Evolutionary conservation across 1,140 invertebrate species (phyloP).

Genomic region (Hyphantria cunea): DNA sequence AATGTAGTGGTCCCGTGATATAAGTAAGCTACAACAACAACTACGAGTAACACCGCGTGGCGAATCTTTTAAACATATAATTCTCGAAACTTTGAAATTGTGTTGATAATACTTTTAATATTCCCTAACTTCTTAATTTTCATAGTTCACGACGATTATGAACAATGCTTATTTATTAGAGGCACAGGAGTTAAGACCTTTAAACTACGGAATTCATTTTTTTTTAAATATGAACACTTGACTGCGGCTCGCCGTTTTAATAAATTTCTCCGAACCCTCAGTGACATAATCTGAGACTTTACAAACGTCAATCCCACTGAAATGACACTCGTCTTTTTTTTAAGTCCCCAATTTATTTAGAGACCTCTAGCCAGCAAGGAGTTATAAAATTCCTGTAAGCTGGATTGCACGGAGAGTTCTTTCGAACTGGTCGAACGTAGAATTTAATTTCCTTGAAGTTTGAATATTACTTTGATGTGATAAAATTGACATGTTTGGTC

Average conservation of each 20-base stretch:
- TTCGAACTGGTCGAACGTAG: slow-evolving; percentile 4
- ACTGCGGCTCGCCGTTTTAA: slow-evolving; percentile 16
- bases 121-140: too few species aligned
- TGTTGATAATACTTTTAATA: too few species aligned
- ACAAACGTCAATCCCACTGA: slow-evolving; percentile 33
- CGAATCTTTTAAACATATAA: too few species aligned
- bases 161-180: too few species aligned
- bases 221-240: not conserved
- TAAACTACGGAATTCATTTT: not conserved
- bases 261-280: slow-evolving; percentile 23
- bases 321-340: slow-evolving; percentile 28
- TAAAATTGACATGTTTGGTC: slow-evolving; percentile 15
- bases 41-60: too few species aligned
- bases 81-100: too few species aligned
- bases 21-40: too few species aligned
- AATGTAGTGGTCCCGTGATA: too few species aligned
- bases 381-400: not conserved
- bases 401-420: slow-evolving; percentile 8
- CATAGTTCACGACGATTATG: too few species aligned
- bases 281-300: slow-evolving; percentile 29
- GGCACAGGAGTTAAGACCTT: too few species aligned
- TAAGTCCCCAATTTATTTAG: slow-evolving; percentile 12
- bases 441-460: slow-evolving; percentile 26
- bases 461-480: slow-evolving; percentile 26
- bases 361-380: not conserved